These are phyloP conservation scores for Paramormyrops hopkinsi DNA, from an alignment of 2,797 vertebrate genomes.

Conservation along the genomic window DNA sequence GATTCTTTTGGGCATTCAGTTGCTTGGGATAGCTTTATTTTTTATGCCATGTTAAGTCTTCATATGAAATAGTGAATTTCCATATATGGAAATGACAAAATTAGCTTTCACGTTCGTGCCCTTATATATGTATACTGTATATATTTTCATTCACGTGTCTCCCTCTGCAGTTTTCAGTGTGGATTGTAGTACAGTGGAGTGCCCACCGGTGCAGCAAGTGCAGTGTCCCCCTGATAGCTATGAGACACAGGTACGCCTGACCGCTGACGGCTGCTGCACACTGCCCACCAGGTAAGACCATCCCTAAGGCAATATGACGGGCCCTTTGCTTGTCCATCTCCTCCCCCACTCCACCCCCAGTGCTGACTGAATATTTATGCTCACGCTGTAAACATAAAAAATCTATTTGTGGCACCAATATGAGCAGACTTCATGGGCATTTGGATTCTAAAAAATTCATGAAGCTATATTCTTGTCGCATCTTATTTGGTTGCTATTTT, in stretches of 20 bases:
- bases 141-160: slow-evolving; percentile 16
- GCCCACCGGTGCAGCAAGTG: slow-evolving; percentile 74
- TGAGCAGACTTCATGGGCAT: not conserved
- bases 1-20: not conserved
- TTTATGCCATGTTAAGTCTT: not conserved
- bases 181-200: slow-evolving; percentile 84
- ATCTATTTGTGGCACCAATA: not conserved
- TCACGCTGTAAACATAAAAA: not conserved
- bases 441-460: not conserved
- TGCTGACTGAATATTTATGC: not conserved
- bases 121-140: not conserved
- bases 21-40: not conserved
- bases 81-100: not conserved
- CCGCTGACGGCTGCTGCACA: slow-evolving; percentile 80
- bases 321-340: not conserved
- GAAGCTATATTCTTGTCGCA: not conserved
- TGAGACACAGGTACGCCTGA: slow-evolving; percentile 78
- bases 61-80: not conserved
- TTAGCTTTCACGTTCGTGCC: not conserved
- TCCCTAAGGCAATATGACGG: not conserved
- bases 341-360: not conserved
- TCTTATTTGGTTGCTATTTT: not conserved
- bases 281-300: slow-evolving; percentile 71
- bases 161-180: slow-evolving; percentile 71
- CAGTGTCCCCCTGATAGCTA: slow-evolving; percentile 80